phyloP scores from a whole-genome alignment of 2,797 vertebrate genomes.

The Dicrostonyx torquatus region DNA sequence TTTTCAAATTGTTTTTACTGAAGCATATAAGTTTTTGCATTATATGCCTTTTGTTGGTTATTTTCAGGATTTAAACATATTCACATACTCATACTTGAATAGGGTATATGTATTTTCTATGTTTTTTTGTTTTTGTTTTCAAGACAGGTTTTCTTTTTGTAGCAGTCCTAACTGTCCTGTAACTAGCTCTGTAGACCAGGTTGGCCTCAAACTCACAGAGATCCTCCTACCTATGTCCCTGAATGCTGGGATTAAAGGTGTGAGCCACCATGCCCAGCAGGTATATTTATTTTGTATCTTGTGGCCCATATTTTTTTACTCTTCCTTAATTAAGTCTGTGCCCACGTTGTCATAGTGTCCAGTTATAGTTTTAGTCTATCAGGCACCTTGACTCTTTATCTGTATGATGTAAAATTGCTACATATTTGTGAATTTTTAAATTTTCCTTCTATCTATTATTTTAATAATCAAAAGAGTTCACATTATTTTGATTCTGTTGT shows the following conservation, averaged over 20 bases:
- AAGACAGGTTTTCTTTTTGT: too few relatives aligned
- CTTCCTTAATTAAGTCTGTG: background rate
- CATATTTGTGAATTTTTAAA: background rate
- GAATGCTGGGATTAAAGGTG: too few relatives aligned
- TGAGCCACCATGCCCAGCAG: too few relatives aligned
- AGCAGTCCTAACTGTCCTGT: too few relatives aligned
- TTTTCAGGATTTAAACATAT: background rate
- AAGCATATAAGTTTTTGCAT: background rate
- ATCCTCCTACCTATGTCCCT: too few relatives aligned
- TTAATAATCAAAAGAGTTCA: background rate
- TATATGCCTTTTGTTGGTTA: background rate
- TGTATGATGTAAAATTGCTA: background rate
- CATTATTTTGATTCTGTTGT: background rate
- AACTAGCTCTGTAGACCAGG: too few relatives aligned
- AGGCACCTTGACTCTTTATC: background rate
- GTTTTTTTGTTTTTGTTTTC: too few relatives aligned
- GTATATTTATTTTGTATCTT: background rate
- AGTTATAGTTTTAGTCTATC: background rate
- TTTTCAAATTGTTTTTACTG: background rate
- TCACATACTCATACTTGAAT: background rate
- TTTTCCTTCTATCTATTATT: background rate
- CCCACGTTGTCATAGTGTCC: background rate
- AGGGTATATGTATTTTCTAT: background rate
- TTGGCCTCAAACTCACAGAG: too few relatives aligned
- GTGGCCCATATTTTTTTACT: background rate